Evolutionary conservation across 2,888 invertebrate species (phyloP), one percentile per base, ranked within the genome.

Genomic region (Margaritifera margaritifera): DNA sequence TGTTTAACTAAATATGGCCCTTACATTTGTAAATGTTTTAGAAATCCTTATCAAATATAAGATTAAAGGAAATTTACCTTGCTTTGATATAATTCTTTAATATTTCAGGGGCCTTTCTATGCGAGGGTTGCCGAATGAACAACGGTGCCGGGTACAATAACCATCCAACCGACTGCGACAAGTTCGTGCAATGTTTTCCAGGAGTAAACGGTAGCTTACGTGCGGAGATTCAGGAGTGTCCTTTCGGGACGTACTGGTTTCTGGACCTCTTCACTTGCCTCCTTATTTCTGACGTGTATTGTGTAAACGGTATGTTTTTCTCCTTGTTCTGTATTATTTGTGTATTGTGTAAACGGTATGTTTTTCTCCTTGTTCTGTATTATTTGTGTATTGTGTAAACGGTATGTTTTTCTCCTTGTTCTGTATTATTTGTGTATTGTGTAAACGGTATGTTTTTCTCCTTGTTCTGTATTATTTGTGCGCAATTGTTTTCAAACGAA

Each of bases 181-280:
- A 81, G 64, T 83, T 73, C 58, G 62, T 82, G 11, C 80, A 82
- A 63, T 83, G 83, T 68, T 75, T 71, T 62, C 71, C 70, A 50
- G 69, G 75, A 50, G 64, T 63, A 15, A 52, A 70, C 31, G 73
- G 73, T 8, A 24, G 27, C 8, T 61, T 78, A 1, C 53, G 67
- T 20, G 83, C 79, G 1, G 69, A 74, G 22, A 64, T 77, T n/a
- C 66, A 69, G 59, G 50, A 75, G 25, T 83, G 83, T 71, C 74
- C 81, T 1, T 79, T 79, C 59, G 74, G 78, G 11, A 78, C 79
- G 20, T 80, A 77, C 68, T 83, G 83, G 83, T 69, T 77, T 58
- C 77, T 79, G 60, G 71, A 68, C 4, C 58, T 61, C 6, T 59
- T 82, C 19, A 75, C 75, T 15, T 83, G 83, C 62, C 55, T 73